Percentiles rank a stretch among this genome's conserved stretches.
These are phyloP conservation scores for Amphipyra tragopoginis DNA, from an alignment of 2,888 invertebrate species.

Conservation along the genomic window DNA sequence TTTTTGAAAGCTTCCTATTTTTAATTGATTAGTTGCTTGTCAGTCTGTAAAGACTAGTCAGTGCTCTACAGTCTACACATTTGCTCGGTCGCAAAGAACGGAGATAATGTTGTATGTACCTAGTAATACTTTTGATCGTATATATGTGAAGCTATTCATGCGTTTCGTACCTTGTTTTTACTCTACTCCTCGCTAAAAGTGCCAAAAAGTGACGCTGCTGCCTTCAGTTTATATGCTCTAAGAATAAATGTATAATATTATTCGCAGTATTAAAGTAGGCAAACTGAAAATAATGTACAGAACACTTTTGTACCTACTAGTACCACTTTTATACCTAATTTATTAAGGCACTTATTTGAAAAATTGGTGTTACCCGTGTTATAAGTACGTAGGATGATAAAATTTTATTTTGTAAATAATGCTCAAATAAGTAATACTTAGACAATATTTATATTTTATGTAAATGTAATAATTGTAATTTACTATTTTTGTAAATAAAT, in stretches of 20 bases:
- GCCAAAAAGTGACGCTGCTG: slow-evolving; percentile 24
- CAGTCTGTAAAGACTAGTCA: too few relatives aligned
- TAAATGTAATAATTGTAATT: slow-evolving; percentile 53
- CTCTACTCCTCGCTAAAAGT: not conserved
- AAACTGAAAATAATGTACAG: slow-evolving; percentile 33
- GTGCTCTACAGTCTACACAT: too few relatives aligned
- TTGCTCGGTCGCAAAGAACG: too few relatives aligned
- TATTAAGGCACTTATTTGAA: slow-evolving; percentile 37
- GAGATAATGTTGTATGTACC: too few relatives aligned
- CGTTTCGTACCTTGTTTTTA: slow-evolving; percentile 4
- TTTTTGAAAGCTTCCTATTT: too few relatives aligned
- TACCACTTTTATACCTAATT: slow-evolving; percentile 44
- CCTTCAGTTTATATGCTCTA: slow-evolving; percentile 15
- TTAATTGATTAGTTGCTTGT: too few relatives aligned
- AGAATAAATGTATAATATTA: slow-evolving; percentile 13
- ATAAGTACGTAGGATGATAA: slow-evolving; percentile 28
- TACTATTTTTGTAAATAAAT: slow-evolving; percentile 80
- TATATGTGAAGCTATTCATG: not conserved
- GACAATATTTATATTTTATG: slow-evolving; percentile 57
- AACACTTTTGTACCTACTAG: slow-evolving; percentile 15
- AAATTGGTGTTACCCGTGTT: slow-evolving; percentile 40
- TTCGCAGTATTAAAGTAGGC: slow-evolving; percentile 31
- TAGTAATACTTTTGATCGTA: too few relatives aligned
- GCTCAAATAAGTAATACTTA: slow-evolving; percentile 66
- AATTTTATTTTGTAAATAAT: slow-evolving; percentile 66